Percentiles rank a stretch among this genome's conserved stretches.
These are phyloP conservation scores for Gari tellinella DNA, from an alignment of 2,888 invertebrate genomes.

Conservation along the genomic window DNA sequence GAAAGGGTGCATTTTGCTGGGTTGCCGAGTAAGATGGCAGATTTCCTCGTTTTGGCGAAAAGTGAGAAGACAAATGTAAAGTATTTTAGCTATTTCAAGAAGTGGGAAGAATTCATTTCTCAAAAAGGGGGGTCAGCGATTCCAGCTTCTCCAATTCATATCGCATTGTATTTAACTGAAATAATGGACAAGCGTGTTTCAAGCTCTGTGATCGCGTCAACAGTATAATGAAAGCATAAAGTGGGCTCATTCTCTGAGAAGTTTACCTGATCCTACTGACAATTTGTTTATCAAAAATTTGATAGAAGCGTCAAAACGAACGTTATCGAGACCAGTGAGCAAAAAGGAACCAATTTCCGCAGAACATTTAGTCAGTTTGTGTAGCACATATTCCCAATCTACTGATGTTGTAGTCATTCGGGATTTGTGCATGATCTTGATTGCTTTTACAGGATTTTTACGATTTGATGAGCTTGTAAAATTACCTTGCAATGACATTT, in stretches of 20 bases:
- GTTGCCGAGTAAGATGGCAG: slow-evolving; percentile 24
- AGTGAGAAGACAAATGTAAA: slow-evolving; percentile 37
- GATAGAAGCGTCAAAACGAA: slow-evolving; percentile 39
- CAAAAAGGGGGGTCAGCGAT: slow-evolving; percentile 9
- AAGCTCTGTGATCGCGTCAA: slow-evolving; percentile 26
- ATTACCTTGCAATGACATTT: slow-evolving; percentile 27
- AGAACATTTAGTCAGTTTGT: slow-evolving; percentile 32
- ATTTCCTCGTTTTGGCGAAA: slow-evolving; percentile 17
- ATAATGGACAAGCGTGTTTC: slow-evolving; percentile 25
- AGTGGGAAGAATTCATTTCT: slow-evolving; percentile 36
- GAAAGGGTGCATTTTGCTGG: neutral
- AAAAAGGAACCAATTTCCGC: slow-evolving; percentile 40
- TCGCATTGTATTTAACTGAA: slow-evolving; percentile 34
- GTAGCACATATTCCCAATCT: slow-evolving; percentile 12
- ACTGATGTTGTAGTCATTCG: slow-evolving; percentile 29
- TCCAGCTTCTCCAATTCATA: slow-evolving; percentile 35
- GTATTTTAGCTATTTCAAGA: slow-evolving; percentile 36
- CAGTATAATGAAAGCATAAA: slow-evolving; percentile 33
- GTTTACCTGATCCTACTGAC: slow-evolving; percentile 33
- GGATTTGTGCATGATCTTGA: slow-evolving; percentile 43
- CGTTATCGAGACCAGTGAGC: slow-evolving; percentile 12
- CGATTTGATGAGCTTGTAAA: slow-evolving; percentile 16
- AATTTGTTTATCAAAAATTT: slow-evolving; percentile 49
- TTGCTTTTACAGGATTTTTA: slow-evolving; percentile 29
- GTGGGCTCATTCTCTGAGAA: slow-evolving; percentile 38